Percentiles rank a stretch among this genome's conserved stretches.
These are phyloP conservation scores for Taxidea taxus DNA, from an alignment of 2,113 vertebrate genomes.

Conservation along the genomic window DNA sequence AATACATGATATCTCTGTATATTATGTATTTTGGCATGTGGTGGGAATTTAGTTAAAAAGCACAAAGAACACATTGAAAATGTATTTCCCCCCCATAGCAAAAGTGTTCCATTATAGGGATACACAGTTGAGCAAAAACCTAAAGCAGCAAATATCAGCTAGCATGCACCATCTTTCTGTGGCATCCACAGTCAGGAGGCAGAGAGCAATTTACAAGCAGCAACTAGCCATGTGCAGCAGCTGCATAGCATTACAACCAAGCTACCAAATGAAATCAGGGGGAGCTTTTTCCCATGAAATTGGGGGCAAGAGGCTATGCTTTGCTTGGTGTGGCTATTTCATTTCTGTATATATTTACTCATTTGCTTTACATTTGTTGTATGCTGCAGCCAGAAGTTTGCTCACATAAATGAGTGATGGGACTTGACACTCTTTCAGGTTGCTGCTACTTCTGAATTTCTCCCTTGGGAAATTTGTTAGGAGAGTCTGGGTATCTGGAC, in stretches of 20 bases:
- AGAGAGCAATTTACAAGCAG: constrained; percentile 71
- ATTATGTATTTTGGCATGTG: neutral
- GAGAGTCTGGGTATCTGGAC: neutral
- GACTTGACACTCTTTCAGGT: neutral
- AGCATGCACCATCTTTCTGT: constrained; percentile 37
- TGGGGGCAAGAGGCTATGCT: constrained; percentile 50
- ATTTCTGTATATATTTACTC: constrained; percentile 61
- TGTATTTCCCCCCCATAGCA: neutral
- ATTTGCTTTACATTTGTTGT: constrained; percentile 35
- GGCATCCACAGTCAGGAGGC: constrained; percentile 62
- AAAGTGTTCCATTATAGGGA: neutral
- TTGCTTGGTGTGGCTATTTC: constrained; percentile 30
- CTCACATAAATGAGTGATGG: constrained; percentile 40
- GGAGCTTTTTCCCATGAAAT: constrained; percentile 68
- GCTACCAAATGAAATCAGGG: constrained; percentile 66
- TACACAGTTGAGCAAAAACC: neutral
- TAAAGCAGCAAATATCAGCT: neutral
- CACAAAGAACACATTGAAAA: neutral
- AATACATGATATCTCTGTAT: neutral
- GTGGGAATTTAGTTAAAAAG: constrained; percentile 23
- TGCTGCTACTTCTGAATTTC: neutral
- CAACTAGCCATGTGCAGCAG: constrained; percentile 1
- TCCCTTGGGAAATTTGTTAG: constrained; percentile 55
- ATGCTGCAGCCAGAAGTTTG: constrained; percentile 44
- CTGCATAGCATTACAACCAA: neutral